These are phyloP conservation scores for Ammospiza nelsoni DNA, from an alignment of 2,113 vertebrate species.

Conservation along the genomic window DNA sequence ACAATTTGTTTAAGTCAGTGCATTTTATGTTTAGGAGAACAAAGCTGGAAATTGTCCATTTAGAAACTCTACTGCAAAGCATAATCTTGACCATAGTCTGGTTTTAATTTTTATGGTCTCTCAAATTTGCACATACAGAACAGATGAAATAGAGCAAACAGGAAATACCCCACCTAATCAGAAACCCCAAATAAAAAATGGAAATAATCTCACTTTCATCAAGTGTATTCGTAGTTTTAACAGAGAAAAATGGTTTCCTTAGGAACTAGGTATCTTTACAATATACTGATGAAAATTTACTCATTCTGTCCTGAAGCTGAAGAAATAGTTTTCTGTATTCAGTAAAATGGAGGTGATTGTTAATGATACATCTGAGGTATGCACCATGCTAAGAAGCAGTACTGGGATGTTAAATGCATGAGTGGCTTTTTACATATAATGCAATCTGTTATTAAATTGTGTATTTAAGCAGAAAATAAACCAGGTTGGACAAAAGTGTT, in stretches of 20 bases:
- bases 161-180: background rate
- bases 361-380: background rate
- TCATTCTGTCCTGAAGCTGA: background rate
- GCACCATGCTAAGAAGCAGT: background rate
- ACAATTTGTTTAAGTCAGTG: background rate
- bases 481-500: background rate
- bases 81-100: background rate
- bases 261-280: background rate
- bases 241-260: background rate
- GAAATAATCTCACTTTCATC: background rate
- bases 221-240: background rate
- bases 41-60: background rate
- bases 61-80: background rate
- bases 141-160: background rate
- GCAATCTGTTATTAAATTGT: background rate
- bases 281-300: background rate
- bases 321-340: background rate
- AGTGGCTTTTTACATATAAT: background rate
- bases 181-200: background rate
- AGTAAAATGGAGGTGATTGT: background rate
- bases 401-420: background rate
- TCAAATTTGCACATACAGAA: background rate
- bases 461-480: conserved; percentile 20
- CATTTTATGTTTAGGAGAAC: background rate
- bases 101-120: background rate